These are phyloP conservation scores for Boulengeromyrus knoepffleri DNA, from an alignment of 2,113 vertebrate genomes.

Conservation along the genomic window DNA sequence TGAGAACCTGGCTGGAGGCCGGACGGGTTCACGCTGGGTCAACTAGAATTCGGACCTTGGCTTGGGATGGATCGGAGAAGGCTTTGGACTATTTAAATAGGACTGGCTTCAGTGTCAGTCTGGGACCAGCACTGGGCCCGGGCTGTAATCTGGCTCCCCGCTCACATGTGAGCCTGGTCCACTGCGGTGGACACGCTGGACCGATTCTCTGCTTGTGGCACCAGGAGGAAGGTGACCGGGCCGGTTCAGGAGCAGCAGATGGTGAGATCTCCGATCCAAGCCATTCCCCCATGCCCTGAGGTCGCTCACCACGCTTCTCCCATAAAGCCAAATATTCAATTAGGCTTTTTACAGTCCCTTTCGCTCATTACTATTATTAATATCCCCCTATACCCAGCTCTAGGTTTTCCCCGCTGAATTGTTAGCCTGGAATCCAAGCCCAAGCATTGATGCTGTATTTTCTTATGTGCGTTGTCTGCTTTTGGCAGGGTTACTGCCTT, in stretches of 20 bases:
- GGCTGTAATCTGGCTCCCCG: background rate
- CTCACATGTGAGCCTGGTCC: background rate
- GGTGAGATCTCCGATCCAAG: background rate
- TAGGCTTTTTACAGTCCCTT: background rate
- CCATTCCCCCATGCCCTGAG: background rate
- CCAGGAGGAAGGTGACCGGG: background rate
- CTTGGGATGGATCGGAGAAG: background rate
- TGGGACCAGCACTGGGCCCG: background rate
- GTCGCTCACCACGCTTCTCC: background rate
- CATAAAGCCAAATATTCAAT: conserved; percentile 9
- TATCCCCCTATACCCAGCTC: background rate
- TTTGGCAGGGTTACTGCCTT: background rate
- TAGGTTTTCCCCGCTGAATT: background rate
- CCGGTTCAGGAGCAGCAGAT: background rate
- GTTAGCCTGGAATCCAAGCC: background rate
- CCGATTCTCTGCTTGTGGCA: background rate
- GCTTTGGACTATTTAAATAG: background rate
- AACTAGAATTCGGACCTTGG: background rate
- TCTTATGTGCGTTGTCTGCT: background rate
- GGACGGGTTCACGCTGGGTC: background rate
- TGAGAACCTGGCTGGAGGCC: background rate
- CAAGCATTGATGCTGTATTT: background rate
- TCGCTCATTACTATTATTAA: background rate
- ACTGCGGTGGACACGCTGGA: background rate
- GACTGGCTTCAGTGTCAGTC: background rate